Conservation (phyloP, 2,797 vertebrate species). For the Hippocampus kuda region DNA sequence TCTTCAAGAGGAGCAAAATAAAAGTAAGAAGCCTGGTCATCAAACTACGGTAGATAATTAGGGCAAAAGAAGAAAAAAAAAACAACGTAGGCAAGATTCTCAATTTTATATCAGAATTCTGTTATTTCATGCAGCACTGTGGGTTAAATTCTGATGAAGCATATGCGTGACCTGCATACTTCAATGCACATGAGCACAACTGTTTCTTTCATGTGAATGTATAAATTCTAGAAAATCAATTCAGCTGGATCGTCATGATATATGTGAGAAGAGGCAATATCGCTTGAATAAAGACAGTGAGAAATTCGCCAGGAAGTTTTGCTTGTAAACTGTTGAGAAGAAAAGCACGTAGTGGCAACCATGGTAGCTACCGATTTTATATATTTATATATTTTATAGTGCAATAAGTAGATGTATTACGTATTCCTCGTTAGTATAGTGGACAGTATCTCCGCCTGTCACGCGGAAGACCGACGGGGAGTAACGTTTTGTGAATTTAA, state of each 20-base stretch:
- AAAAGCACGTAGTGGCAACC: too few species aligned
- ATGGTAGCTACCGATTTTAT: too few species aligned
- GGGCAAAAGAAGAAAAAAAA: too few species aligned
- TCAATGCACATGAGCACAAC: constrained; percentile 4
- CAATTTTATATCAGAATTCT: too few species aligned
- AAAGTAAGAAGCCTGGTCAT: background rate
- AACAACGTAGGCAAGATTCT: too few species aligned
- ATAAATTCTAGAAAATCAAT: constrained; percentile 25
- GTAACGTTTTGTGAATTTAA: too few species aligned
- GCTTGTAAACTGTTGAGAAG: background rate
- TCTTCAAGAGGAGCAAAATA: constrained; percentile 2
- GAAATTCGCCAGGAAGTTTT: background rate
- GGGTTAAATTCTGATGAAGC: background rate
- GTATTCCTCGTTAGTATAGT: too few species aligned
- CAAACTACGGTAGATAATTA: background rate
- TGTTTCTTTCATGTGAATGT: constrained; percentile 24
- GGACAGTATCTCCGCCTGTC: too few species aligned
- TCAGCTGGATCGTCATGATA: background rate
- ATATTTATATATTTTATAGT: too few species aligned
- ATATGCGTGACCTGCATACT: constrained; percentile 4
- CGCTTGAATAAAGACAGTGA: background rate
- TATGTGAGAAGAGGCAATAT: background rate
- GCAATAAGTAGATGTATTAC: too few species aligned
- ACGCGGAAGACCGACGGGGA: too few species aligned
- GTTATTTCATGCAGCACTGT: too few species aligned